Evolutionary conservation across 2,888 invertebrate genomes (phyloP).

Genomic region (Standfussiana lucernea): DNA sequence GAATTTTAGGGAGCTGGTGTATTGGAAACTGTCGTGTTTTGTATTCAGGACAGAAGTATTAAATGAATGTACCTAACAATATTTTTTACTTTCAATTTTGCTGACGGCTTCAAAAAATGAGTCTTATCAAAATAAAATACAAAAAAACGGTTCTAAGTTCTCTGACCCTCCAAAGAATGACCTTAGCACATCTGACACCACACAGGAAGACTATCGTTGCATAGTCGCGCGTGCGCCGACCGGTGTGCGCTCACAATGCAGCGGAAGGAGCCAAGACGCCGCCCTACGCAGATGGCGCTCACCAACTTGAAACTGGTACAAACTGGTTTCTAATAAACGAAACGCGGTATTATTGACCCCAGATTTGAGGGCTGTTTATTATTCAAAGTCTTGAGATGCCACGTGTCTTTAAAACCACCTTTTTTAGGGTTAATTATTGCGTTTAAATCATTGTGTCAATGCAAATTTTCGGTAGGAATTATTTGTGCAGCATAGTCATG

Average conservation of each 20-base stretch:
- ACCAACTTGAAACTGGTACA: constrained; percentile 82
- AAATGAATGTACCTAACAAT: too few species aligned
- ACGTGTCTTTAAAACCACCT: constrained; percentile 68
- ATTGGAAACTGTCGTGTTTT: constrained; percentile 3
- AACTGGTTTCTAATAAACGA: constrained; percentile 78
- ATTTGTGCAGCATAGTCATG: constrained; percentile 11
- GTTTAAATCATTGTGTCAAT: constrained; percentile 23
- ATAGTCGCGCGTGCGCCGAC: constrained; percentile 86
- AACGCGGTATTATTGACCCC: constrained; percentile 85
- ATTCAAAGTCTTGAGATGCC: constrained; percentile 71
- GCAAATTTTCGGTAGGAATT: constrained; percentile 25
- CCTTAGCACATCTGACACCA: constrained; percentile 66
- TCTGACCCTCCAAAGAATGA: constrained; percentile 63
- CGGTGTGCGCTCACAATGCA: constrained; percentile 85
- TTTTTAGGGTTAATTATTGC: constrained; percentile 57
- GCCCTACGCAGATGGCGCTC: constrained; percentile 85
- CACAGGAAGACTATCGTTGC: constrained; percentile 71
- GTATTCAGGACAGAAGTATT: not conserved
- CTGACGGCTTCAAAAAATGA: not conserved
- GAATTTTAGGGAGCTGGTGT: constrained; percentile 14
- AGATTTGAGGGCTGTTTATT: constrained; percentile 69
- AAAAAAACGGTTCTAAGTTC: constrained; percentile 51
- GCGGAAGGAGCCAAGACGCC: constrained; percentile 89
- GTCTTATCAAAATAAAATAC: not conserved
- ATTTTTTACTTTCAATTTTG: not conserved